Base-by-base conservation (phyloP, 2,113 vertebrate genomes). In the Seriola dumerili region DNA sequence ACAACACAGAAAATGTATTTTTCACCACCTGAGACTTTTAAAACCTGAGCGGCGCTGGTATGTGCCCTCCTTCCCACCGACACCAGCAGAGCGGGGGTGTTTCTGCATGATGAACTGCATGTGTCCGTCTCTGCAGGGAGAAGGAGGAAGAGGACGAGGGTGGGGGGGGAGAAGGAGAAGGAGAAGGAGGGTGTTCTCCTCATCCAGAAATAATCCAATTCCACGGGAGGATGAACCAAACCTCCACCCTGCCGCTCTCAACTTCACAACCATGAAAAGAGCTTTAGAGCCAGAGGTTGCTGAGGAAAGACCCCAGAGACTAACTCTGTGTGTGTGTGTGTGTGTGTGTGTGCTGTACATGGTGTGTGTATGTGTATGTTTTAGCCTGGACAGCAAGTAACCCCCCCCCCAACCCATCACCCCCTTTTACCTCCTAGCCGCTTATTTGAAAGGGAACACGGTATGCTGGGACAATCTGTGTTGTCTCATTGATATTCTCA, bases 131-230 rank as follows among this genome's bases (percentile, higher is more conserved):
- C 78, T 64, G 73, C 25, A 5, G 78, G 84, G 80, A 67, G 34
- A 73, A 64, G 6, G 57, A 29, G 42, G 62, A 48, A 44, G 14
- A 8, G 29, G 29, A 29, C 29, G 64, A 5, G 5, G 63, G 38
- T 38, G 12, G 19, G 59, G 62, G 5, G 19, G 29, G 21, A 0
- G 54, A 16, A 5, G n/a, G 17, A 21, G 42, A 17, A 32, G 34
- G 16, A 32, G 17, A n/a, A 34, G 36, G 32, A 3, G 16, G 79
- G 52, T 68, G 68, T 76, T 79, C 85, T 64, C 61, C 64, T 88
- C 90, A 89, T 90, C 87, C 90, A 86, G 88, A 93, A 93, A 92
- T 94, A 92, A 93, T 93, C 88, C 86, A 90, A 91, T 90, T 89
- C 92, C 88, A 91, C 78, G 85, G 85, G 87, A 89, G 81, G 85